Conservation (phyloP, 2,797 vertebrate species). For the Eurystomus glaucurus region DNA sequence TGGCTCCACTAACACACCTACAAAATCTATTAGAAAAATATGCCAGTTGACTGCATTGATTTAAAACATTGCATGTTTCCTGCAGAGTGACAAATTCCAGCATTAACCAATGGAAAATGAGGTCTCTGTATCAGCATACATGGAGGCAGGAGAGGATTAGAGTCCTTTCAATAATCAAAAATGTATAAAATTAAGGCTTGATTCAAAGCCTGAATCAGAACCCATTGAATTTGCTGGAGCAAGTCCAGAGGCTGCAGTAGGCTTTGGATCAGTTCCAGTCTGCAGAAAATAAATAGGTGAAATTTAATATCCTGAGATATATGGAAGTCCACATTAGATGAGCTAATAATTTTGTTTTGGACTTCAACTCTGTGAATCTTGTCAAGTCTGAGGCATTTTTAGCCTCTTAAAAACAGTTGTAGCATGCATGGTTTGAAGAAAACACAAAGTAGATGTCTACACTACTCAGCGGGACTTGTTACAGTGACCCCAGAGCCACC, state of each 20-base stretch:
- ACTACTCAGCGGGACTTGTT: neutral
- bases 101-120: conserved; percentile 4
- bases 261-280: conserved; percentile 43
- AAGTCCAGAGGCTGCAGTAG: conserved; percentile 20
- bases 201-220: conserved; percentile 51
- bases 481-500: neutral
- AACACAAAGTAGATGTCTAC: conserved; percentile 2
- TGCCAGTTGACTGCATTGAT: neutral
- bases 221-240: conserved; percentile 45
- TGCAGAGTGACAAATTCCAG: conserved; percentile 18
- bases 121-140: conserved; percentile 47
- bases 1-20: neutral
- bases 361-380: neutral
- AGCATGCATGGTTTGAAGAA: neutral
- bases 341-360: neutral
- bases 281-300: conserved; percentile 15
- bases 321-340: neutral
- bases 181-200: conserved; percentile 44
- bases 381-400: conserved; percentile 7
- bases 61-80: neutral
- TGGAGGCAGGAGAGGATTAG: conserved; percentile 50
- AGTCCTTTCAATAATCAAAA: conserved; percentile 60
- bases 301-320: conserved; percentile 31
- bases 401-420: conserved; percentile 7
- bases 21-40: neutral